Base-by-base conservation (phyloP, 2,888 invertebrate species). In the Cataglyphis altisquamis region DNA sequence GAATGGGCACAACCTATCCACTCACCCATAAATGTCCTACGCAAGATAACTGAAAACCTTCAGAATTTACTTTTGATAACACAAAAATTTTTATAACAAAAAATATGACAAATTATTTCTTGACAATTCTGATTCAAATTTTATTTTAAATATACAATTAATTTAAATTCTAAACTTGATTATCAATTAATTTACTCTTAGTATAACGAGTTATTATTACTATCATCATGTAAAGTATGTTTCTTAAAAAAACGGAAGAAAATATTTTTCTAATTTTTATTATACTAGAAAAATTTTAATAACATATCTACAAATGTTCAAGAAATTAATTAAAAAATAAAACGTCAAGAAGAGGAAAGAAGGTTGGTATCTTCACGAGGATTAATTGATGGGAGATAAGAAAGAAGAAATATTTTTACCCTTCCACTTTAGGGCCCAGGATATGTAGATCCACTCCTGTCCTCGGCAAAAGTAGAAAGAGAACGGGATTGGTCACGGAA, bases 401-500 rank as follows among this genome's bases (percentile, higher is more conserved):
- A 18, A 21, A 67, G 9, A 18, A 4, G 32, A 0, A 9, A 39
- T 39, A 52, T 39, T 10, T 55, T 29, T 39, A 32, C 5, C 18
- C 36, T 75, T 77, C 6, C 52, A 41, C 32, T 52, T 52, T 48
- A 39, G 77, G 68, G 10, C 25, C 55, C 3, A 25, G 55, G 9
- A 39, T 25, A 32, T 75, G 36, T 15, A n/a, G 66, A 78, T 70
- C 57, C 68, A 68, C 57, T 78, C 57, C 78, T 78, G 70, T 36
- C 21, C 32, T 68, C 32, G 32, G n/a, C 52, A 36, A 29, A 36
- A 80, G 36, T 9, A 60, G 60, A 70, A 77, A 57, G 77, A 25
- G 45, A 57, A 70, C 78, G 60, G 70, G 78, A 78, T 75, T 82
- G 66, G 68, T 63, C 68, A 48, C 60, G 32, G 68, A 80, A 60